Percentiles rank a stretch among this genome's conserved stretches.
Evolutionary conservation across 2,113 vertebrate genomes (phyloP).

Genomic region (Onychostoma macrolepis): DNA sequence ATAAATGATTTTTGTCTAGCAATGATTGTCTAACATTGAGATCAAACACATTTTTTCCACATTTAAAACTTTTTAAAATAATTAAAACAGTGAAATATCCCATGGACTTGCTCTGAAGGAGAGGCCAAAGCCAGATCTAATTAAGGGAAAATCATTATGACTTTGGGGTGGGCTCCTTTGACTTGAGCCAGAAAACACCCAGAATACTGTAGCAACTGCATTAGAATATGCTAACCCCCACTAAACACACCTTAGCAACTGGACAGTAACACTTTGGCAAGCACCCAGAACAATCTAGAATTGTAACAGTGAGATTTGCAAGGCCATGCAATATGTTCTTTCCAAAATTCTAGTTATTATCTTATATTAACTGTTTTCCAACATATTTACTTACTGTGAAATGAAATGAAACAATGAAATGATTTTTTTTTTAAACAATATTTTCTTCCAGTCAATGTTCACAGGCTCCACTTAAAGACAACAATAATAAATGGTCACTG

Average conservation of each 20-base stretch:
- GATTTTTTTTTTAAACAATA: too few species aligned
- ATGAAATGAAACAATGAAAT: too few species aligned
- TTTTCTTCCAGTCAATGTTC: too few species aligned
- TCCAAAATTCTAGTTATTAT: too few species aligned
- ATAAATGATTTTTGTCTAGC: neutral
- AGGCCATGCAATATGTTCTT: neutral
- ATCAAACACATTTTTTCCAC: neutral
- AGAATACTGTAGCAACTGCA: neutral
- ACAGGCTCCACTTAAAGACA: neutral
- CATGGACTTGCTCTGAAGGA: neutral
- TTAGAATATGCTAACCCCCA: neutral
- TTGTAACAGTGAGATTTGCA: neutral
- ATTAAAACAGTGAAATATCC: neutral
- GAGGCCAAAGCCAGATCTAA: neutral
- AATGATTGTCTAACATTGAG: neutral
- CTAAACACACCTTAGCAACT: too few species aligned
- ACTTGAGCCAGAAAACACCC: neutral
- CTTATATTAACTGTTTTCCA: too few species aligned
- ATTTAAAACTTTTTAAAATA: neutral
- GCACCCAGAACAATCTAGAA: neutral
- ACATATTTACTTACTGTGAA: neutral
- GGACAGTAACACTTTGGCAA: too few species aligned
- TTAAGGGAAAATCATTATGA: neutral
- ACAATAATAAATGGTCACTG: too few species aligned
- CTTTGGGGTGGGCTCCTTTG: neutral